phyloP scores from a whole-genome alignment of 2,113 vertebrate genomes.

The Alces alces region DNA sequence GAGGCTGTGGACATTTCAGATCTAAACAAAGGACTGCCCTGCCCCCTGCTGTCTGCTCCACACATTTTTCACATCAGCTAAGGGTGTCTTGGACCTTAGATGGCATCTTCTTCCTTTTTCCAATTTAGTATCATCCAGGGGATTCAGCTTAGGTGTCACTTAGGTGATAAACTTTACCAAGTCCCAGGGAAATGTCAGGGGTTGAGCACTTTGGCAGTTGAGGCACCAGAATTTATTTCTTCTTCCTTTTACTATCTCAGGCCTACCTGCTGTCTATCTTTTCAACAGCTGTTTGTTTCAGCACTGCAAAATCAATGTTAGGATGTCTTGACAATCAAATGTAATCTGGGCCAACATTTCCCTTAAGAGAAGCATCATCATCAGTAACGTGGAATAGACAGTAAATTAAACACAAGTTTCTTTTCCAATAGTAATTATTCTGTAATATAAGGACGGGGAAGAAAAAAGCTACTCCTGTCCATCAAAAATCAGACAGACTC shows the following conservation, averaged over 20 bases:
- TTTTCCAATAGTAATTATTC: not conserved
- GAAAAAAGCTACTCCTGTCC: not conserved
- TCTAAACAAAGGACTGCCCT: constrained; percentile 61
- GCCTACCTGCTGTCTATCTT: not conserved
- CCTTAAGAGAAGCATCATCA: not conserved
- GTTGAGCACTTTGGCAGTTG: not conserved
- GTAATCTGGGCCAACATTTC: not conserved
- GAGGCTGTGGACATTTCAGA: not conserved
- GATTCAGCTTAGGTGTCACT: accelerated
- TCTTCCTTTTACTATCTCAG: not conserved
- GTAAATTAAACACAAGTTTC: not conserved
- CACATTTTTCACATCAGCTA: not conserved
- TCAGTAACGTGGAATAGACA: not conserved
- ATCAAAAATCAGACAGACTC: not conserved
- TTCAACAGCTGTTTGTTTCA: not conserved
- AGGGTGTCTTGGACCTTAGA: not conserved
- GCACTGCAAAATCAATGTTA: not conserved
- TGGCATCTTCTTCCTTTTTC: not conserved
- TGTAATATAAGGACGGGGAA: not conserved
- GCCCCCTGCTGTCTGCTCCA: constrained; percentile 69
- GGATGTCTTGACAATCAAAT: not conserved
- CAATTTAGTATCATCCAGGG: not conserved
- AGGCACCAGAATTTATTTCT: not conserved
- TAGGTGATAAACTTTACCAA: not conserved
- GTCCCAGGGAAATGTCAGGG: not conserved